Conservation (phyloP, 2,888 invertebrate genomes). For the Zaprionus lineosus region DNA sequence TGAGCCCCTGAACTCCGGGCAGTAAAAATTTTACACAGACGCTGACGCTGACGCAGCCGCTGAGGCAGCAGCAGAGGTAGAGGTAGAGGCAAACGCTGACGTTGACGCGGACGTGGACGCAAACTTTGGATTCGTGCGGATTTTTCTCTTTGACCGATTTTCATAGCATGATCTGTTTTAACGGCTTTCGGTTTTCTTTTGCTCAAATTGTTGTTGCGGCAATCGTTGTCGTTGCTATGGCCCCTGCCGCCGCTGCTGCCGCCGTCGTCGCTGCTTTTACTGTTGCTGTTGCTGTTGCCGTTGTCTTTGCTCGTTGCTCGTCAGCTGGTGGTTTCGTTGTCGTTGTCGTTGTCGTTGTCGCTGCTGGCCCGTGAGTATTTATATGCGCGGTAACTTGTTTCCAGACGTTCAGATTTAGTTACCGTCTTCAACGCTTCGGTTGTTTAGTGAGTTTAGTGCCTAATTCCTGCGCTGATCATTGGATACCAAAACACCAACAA, state of each 20-base stretch:
- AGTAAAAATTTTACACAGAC: slow-evolving; percentile 35
- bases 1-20: neutral
- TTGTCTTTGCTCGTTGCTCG: slow-evolving; percentile 12
- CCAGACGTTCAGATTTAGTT: slow-evolving; percentile 81
- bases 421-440: slow-evolving; percentile 73
- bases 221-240: slow-evolving; percentile 14
- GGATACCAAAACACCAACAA: slow-evolving; percentile 36
- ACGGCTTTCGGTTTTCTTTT: slow-evolving; percentile 74
- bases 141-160: slow-evolving; percentile 77
- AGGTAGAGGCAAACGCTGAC: slow-evolving; percentile 24
- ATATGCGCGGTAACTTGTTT: slow-evolving; percentile 81
- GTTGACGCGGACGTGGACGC: neutral
- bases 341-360: slow-evolving; percentile 28
- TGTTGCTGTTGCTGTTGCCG: slow-evolving; percentile 20
- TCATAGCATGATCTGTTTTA: slow-evolving; percentile 76
- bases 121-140: slow-evolving; percentile 54
- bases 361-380: slow-evolving; percentile 60
- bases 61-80: slow-evolving; percentile 8
- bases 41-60: neutral
- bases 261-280: slow-evolving; percentile 19
- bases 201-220: slow-evolving; percentile 16
- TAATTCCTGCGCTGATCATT: slow-evolving; percentile 42
- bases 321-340: slow-evolving; percentile 28
- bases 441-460: slow-evolving; percentile 54
- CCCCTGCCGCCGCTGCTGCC: slow-evolving; percentile 20